Conservation (phyloP, 1,140 invertebrate genomes). For the Episyrphus balteatus region DNA sequence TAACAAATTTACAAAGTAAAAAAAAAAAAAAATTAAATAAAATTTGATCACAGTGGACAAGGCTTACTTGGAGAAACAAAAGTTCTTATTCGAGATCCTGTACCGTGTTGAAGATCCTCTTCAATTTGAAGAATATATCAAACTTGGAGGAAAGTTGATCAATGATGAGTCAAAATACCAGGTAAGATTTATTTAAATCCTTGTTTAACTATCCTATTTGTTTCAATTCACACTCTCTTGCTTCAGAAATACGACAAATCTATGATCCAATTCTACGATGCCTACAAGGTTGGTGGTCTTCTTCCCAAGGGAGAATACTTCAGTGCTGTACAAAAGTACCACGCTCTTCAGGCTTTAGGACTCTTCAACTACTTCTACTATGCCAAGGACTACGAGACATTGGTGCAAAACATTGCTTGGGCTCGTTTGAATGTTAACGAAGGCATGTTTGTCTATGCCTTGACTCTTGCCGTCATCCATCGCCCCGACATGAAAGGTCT, state of each 20-base stretch:
- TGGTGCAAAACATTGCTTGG: constrained; percentile 48
- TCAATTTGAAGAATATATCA: constrained; percentile 26
- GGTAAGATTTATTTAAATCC: constrained; percentile 26
- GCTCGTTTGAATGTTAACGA: constrained; percentile 47
- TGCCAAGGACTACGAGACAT: constrained; percentile 53
- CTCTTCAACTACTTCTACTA: constrained; percentile 58
- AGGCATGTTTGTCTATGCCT: constrained; percentile 45
- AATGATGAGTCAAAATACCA: constrained; percentile 19
- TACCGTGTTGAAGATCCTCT: constrained; percentile 42
- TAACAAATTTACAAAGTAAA: too few species aligned
- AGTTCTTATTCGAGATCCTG: constrained; percentile 48
- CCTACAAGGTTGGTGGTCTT: constrained; percentile 44
- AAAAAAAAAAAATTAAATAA: neutral
- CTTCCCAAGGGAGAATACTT: constrained; percentile 49
- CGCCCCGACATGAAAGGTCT: constrained; percentile 44
- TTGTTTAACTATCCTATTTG: neutral
- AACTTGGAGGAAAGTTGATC: constrained; percentile 15
- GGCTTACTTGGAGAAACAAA: constrained; percentile 43
- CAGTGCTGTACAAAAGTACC: constrained; percentile 46
- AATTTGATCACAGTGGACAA: constrained; percentile 21
- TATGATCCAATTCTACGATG: constrained; percentile 47
- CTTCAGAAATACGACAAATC: constrained; percentile 42
- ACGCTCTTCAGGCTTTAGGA: constrained; percentile 47
- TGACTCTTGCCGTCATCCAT: constrained; percentile 45
- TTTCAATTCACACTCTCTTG: neutral